A percentile compares a stretch with the other conserved stretches of the same genome.
Conservation (phyloP, 2,888 invertebrate genomes). For the Agonopterix heracliana region DNA sequence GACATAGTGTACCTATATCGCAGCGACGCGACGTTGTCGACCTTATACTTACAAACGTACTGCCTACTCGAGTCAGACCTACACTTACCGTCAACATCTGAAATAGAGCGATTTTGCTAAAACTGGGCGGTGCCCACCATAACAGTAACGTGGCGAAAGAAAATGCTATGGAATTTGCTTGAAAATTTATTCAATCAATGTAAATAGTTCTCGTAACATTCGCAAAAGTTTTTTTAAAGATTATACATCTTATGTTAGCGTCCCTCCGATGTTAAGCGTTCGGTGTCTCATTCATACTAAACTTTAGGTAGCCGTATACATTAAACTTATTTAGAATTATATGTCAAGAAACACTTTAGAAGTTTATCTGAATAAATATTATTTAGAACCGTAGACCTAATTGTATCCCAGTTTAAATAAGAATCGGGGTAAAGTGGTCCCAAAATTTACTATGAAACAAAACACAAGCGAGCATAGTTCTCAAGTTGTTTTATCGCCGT, state of each 20-base stretch:
- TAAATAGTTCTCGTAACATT: conserved; percentile 64
- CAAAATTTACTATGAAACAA: conserved; percentile 72
- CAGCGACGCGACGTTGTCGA: conserved; percentile 15
- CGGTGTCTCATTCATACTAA: conserved; percentile 61
- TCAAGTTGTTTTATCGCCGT: conserved; percentile 16
- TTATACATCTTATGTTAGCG: conserved; percentile 36
- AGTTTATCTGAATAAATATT: conserved; percentile 3
- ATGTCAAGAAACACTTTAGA: neutral
- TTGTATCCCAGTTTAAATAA: conserved; percentile 32
- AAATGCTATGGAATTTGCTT: conserved; percentile 69
- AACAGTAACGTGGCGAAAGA: conserved; percentile 51
- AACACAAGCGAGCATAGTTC: conserved; percentile 41
- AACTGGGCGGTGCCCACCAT: conserved; percentile 64
- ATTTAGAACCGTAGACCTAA: conserved; percentile 22
- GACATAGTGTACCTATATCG: conserved; percentile 39
- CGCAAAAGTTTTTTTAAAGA: conserved; percentile 44
- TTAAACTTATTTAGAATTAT: conserved; percentile 1
- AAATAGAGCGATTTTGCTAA: conserved; percentile 68
- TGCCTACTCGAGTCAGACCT: conserved; percentile 58
- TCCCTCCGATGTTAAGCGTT: conserved; percentile 39
- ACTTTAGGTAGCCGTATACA: conserved; percentile 45
- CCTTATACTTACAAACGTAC: conserved; percentile 42
- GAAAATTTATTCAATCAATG: conserved; percentile 62
- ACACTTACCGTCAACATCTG: conserved; percentile 76
- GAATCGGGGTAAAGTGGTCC: conserved; percentile 61